Percentiles rank a stretch among this genome's conserved stretches.
These are phyloP conservation scores for Drosophila azteca DNA, from an alignment of 1,140 invertebrate species.

Conservation along the genomic window DNA sequence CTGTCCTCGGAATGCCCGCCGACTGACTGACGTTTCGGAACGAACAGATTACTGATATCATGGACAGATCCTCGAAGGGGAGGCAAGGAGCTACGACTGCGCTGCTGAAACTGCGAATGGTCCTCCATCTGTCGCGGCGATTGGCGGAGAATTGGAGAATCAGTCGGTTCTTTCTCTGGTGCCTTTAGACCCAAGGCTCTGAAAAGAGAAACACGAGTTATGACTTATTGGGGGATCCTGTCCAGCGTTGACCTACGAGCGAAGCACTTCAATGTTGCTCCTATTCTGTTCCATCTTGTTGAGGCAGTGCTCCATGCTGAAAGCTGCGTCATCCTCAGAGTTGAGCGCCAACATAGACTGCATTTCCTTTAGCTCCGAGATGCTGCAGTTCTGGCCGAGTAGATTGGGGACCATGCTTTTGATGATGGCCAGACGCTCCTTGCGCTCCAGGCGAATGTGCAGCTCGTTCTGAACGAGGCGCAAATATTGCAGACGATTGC, in stretches of 20 bases:
- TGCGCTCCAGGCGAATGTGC: slow-evolving; percentile 38
- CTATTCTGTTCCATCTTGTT: slow-evolving; percentile 34
- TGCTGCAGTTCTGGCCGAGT: slow-evolving; percentile 42
- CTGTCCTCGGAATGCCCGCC: too few species aligned
- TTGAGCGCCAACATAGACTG: slow-evolving; percentile 34
- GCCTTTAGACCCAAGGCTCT: slow-evolving; percentile 39
- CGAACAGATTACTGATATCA: too few species aligned
- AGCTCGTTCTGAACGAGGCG: slow-evolving; percentile 56
- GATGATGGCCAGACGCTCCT: slow-evolving; percentile 44
- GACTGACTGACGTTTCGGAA: too few species aligned
- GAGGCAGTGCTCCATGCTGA: slow-evolving; percentile 38
- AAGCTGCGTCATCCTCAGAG: slow-evolving; percentile 7
- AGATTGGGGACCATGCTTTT: slow-evolving; percentile 46
- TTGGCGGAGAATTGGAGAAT: background rate
- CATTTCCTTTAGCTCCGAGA: slow-evolving; percentile 48
- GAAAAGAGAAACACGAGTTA: background rate
- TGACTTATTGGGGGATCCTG: background rate
- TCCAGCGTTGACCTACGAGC: slow-evolving; percentile 26
- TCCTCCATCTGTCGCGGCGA: slow-evolving; percentile 20
- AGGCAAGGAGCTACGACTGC: slow-evolving; percentile 31
- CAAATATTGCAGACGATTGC: slow-evolving; percentile 58
- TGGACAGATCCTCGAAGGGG: background rate
- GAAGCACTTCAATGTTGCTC: slow-evolving; percentile 31
- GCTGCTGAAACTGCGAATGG: background rate
- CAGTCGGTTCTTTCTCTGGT: background rate